Evolutionary conservation across 1,140 invertebrate genomes (phyloP), one percentile per base, ranked within the genome.

Genomic region (Plectus sambesii): DNA sequence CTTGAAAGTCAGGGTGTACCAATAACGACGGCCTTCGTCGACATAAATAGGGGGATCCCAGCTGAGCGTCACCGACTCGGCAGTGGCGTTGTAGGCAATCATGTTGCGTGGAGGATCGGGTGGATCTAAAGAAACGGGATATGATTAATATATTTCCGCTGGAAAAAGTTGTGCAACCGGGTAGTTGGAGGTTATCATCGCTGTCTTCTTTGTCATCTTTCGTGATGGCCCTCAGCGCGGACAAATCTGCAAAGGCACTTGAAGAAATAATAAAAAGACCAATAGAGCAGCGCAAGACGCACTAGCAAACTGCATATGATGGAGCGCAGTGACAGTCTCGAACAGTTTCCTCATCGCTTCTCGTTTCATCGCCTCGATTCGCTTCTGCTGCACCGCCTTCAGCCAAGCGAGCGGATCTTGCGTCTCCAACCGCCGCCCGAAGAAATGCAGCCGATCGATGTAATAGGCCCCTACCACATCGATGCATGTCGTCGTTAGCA

Each of bases 291-390:
- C n/a, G n/a, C n/a, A n/a, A n/a, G 24, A 12, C 29, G 27, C 45
- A 53, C 53, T 39, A 5, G 55, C 56, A 26, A 64, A 58, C 33
- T 58, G 48, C 35, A 64, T 53, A 19, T 61, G 63, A 51, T 64
- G 53, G 24, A 67, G 50, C 6, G 64, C 64, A 15, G 66, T 65
- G 2, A 66, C 56, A 20, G 63, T 67, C 37, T 67, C 66, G 36
- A 67, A 69, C 5, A 67, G 37, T 39, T 63, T 68, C n/a, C 64
- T 37, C 63, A 67, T 69, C 27, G 64, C 64, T 40, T 67, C 64
- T 29, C 63, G 40, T 42, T 67, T 67, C 66, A 67, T 69, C 29
- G 63, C 66, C 20, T 67, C 66, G 35, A 67, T 67, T 40, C 64
- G 40, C 15, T 55, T 50, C 49, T 69, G 65, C 42, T 69, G 64